Conservation (phyloP, 2,888 invertebrate genomes). For the Phytoseiulus persimilis region DNA sequence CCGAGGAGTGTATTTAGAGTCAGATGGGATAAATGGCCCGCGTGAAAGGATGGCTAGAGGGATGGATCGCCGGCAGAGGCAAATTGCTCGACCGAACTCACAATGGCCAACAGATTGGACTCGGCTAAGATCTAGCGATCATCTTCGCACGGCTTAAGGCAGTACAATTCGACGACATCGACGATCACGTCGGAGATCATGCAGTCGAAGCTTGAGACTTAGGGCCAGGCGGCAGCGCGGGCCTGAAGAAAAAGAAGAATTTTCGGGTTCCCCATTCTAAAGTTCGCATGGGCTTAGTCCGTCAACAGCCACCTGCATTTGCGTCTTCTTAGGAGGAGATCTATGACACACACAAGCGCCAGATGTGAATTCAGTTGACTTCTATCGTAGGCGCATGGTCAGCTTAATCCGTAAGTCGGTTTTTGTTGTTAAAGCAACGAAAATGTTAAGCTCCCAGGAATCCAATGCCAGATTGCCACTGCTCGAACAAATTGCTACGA, state of each 20-base stretch:
- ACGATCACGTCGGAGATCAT: not conserved
- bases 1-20: not conserved
- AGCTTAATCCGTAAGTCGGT: conserved; percentile 5
- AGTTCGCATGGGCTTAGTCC: not conserved
- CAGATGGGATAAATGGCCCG: not conserved
- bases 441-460: not conserved
- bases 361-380: conserved; percentile 5
- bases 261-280: not conserved
- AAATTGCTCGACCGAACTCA: not conserved
- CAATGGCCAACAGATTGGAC: not conserved
- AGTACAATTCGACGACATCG: not conserved
- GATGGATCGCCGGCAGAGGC: not conserved
- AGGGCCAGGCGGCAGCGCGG: not conserved
- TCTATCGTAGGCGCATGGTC: not conserved
- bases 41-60: not conserved
- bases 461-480: conserved; percentile 5
- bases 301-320: conserved; percentile 5
- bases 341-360: conserved; percentile 5
- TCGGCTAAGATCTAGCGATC: not conserved
- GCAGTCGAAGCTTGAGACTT: not conserved
- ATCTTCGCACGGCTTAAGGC: not conserved
- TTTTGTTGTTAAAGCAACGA: not conserved
- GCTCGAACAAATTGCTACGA: not conserved
- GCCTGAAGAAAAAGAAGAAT: not conserved
- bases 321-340: conserved; percentile 5